These are phyloP conservation scores for Sebastes steindachneri DNA, from an alignment of 2,797 vertebrate species.

Conservation along the genomic window DNA sequence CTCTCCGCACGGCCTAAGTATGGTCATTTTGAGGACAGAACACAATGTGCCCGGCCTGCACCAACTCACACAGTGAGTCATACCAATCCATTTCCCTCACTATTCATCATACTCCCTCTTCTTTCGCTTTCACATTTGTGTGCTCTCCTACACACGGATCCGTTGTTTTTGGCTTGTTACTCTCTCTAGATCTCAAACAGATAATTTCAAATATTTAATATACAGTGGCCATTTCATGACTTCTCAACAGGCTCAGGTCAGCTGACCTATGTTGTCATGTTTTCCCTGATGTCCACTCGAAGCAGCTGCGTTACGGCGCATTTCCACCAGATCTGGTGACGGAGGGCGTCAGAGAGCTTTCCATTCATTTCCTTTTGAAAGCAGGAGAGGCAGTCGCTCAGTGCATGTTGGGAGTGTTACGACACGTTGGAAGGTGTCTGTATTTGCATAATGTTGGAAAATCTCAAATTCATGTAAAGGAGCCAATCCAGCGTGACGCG, in stretches of 20 bases:
- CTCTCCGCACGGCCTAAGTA: conserved; percentile 10
- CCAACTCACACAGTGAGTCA: conserved; percentile 52
- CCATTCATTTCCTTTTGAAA: no score
- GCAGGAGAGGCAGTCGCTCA: no score
- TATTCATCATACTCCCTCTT: conserved; percentile 18
- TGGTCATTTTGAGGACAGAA: conserved; percentile 55
- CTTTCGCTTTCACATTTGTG: background rate
- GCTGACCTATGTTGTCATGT: background rate
- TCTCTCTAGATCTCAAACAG: background rate
- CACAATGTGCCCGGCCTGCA: conserved; percentile 48
- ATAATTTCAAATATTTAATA: background rate
- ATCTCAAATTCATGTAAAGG: no score
- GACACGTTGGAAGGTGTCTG: no score
- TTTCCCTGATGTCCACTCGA: background rate
- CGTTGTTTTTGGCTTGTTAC: background rate
- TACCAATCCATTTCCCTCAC: conserved; percentile 29
- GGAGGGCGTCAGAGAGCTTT: no score
- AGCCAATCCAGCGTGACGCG: no score
- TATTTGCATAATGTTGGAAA: no score
- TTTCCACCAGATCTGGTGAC: background rate
- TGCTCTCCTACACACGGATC: background rate
- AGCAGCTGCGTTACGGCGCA: background rate
- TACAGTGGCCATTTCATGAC: background rate
- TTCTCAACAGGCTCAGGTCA: background rate
- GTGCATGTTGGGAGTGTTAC: no score